Base-by-base conservation (phyloP, 2,797 vertebrate genomes). In the Melanotaenia boesemani region DNA sequence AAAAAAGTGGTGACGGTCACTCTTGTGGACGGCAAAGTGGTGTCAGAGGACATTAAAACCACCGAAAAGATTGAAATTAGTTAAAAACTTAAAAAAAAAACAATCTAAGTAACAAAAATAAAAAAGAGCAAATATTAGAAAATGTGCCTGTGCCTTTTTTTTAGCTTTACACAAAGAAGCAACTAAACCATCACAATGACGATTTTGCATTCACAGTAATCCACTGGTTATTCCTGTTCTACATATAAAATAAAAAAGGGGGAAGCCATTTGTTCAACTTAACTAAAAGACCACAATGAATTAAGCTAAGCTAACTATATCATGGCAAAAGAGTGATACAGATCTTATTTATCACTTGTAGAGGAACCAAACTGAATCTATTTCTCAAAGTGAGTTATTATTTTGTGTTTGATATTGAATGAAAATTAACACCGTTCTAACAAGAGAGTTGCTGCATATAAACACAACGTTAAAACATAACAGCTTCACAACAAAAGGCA, bases 21-120 rank as follows among this genome's bases (percentile, higher is more conserved):
- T 26, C 72, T 95, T 1, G 90, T 97, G 71, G 95, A 97, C 0
- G 96, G 97, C 58, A 96, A 96, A 89, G 62, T 97, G 67, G 95
- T 97, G 81, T 94, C 96, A 4, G 94, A 96, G 24, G 88, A 93
- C 2, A 63, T 91, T 36, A 56, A 89, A 70, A 76, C 87, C 63
- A 87, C n/a, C 37, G 44, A 84, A 63, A 28, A 77, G 9, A 1
- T 54, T 12, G 22, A 1, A 7, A 0, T 0, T 1, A 10, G 0
- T 0, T 22, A 16, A 50, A 77, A 56, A 68, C 6, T 28, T 26
- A 30, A 30, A 46, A 26, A 64, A 11, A 44, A 7, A 39, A 41
- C 11, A 72, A 34, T n/a, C 12, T n/a, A 16, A 68, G 61, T n/a
- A 67, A 72, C 16, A 36, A 72, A 71, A 85, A 81, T 75, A 75